phyloP scores from a whole-genome alignment of 2,113 vertebrate species.

The Alethe diademata region DNA sequence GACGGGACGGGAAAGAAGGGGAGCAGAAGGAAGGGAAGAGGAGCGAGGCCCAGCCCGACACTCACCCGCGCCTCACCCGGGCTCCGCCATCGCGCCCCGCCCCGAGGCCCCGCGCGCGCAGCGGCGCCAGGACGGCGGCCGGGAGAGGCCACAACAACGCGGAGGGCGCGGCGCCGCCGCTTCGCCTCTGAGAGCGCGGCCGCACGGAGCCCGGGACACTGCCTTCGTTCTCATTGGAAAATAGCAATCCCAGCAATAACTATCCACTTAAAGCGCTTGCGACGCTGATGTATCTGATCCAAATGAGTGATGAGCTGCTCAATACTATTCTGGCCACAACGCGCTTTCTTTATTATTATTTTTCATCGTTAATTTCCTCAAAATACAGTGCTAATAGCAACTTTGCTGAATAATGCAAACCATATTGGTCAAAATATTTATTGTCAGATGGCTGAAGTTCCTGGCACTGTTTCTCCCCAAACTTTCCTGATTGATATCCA shows the following conservation, averaged over 20 bases:
- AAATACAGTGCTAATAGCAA: not conserved
- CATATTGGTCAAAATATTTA: not conserved
- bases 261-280: fast-evolving
- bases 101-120: not conserved
- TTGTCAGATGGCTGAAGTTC: not conserved
- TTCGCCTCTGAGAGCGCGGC: not conserved
- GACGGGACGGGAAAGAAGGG: no score
- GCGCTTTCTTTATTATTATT: not conserved
- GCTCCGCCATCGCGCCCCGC: not conserved
- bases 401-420: not conserved
- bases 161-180: fast-evolving
- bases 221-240: fast-evolving
- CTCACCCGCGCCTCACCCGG: not conserved
- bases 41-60: fast-evolving
- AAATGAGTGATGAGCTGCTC: no score
- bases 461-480: not conserved
- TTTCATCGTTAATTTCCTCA: not conserved
- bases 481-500: not conserved
- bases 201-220: fast-evolving
- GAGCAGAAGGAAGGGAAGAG: fast-evolving
- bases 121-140: not conserved
- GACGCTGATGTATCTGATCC: no score
- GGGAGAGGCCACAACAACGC: not conserved
- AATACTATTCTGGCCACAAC: no score
- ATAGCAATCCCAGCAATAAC: fast-evolving